A percentile compares a stretch with the other conserved stretches of the same genome.
Conservation (phyloP, 2,888 invertebrate genomes). For the Conops quadrifasciatus region DNA sequence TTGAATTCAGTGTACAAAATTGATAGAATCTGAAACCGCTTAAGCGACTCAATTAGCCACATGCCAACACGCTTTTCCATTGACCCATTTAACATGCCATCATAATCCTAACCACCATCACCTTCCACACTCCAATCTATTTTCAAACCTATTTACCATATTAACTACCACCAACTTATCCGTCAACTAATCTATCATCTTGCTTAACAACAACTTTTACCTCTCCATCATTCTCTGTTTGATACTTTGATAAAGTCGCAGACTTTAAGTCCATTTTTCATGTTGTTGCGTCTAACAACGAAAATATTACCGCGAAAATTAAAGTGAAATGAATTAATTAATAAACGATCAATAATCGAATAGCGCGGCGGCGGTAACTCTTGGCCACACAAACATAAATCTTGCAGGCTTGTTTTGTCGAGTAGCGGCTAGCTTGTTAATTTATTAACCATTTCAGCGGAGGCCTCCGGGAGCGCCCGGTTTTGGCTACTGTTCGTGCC, state of each 20-base stretch:
- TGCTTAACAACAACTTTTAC: not conserved
- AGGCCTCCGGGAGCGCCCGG: constrained; percentile 5
- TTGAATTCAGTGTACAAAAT: too few relatives aligned
- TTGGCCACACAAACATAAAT: constrained; percentile 28
- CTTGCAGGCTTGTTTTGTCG: constrained; percentile 28
- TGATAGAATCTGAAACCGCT: too few relatives aligned
- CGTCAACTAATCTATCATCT: not conserved
- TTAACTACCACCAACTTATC: too few relatives aligned
- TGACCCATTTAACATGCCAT: too few relatives aligned
- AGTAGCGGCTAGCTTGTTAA: constrained; percentile 21
- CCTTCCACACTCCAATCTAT: too few relatives aligned
- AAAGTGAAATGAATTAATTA: constrained; percentile 30
- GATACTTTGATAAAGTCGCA: not conserved
- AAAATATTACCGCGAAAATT: constrained; percentile 27
- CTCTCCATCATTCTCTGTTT: not conserved
- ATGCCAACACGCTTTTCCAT: too few relatives aligned
- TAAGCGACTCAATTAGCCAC: too few relatives aligned
- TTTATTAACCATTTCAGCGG: constrained; percentile 35
- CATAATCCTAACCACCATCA: too few relatives aligned
- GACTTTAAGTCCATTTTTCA: too few relatives aligned
- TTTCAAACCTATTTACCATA: too few relatives aligned
- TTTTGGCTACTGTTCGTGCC: constrained; percentile 12
- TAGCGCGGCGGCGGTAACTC: not conserved
- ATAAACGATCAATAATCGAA: constrained; percentile 32
- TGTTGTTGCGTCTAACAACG: not conserved